Evolutionary conservation across 2,888 invertebrate species (phyloP), one percentile per base, ranked within the genome.

Genomic region (Orthosia gracilis): DNA sequence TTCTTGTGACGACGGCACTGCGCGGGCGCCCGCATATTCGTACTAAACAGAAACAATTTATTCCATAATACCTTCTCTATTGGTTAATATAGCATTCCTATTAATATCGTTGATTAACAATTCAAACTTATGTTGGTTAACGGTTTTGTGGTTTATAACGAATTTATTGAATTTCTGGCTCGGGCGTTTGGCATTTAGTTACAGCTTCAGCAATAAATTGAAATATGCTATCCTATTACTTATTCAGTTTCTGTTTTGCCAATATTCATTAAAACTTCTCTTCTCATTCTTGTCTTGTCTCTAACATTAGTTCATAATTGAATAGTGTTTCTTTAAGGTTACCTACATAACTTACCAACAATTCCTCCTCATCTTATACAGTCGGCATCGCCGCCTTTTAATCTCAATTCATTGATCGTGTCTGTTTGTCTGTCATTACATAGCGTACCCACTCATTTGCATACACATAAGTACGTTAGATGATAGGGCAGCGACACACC

Each of bases 1-100:
- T 74, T 77, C 73, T 71, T 81, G 78, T 83, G 83, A 85, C 88
- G 88, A 85, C 83, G 84, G 82, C 76, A 78, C 85, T 74, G 91
- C 91, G 93, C 94, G 95, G 95, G 95, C 90, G 91, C 96, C 96
- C 96, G 96, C 96, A 96, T 82, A 49, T 95, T 77, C 71, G 80
- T 71, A 72, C 47, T 78, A 21, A 69, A 83, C 87, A 88, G 85
- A 88, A 89, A 91, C 91, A 93, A 94, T 94, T 94, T 93, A 91
- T 92, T 90, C 91, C 89, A 91, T 91, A 92, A 92, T 94, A 94
- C 93, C 94, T 95, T 95, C 92, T 92, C 93, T 94, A 93, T 94
- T 93, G 89, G 92, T 92, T 92, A 92, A 93, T 94, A 95, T 94
- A 88, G 93, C 93, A 92, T 94, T 94, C 91, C 91, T 94, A 94